Evolutionary conservation across 2,888 invertebrate species (phyloP), one percentile per base, ranked within the genome.

Genomic region (Parnassius glacialis): DNA sequence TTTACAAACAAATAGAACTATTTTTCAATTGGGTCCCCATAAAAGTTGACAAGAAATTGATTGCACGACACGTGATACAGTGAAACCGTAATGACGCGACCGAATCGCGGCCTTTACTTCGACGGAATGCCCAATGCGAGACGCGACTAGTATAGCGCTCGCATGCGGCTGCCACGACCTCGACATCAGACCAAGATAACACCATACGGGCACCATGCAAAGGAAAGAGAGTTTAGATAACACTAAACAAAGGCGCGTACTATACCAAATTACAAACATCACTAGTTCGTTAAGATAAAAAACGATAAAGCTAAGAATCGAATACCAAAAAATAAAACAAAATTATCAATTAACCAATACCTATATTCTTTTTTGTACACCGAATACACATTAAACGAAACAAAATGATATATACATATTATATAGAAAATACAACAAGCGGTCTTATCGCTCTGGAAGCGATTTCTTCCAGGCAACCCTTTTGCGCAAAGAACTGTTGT

Each of bases 61-160:
- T 68, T 68, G 67, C 74, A 74, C 69, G 73, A 69, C 72, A 69
- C 75, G 74, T 71, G 74, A 69, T 72, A 67, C 70, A 69, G 68
- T 63, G 58, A 50, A 55, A 47, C 67, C 68, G 62, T 59, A 67
- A 68, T 71, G 74, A 81, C 82, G 76, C 87, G 84, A 73, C 82
- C 79, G 78, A 67, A 74, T 73, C 78, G 78, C 78, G 74, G 72
- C 75, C 73, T 77, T 71, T 66, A 78, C 81, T 78, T 68, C 71
- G 74, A 67, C 79, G 81, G 82, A 85, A 84, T 86, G 85, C 79
- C 71, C 72, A 69, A 65, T 57, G 59, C 45, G 47, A 52, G 41
- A 51, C 61, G 57, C 59, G 71, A 71, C 70, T 45, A 51, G 55
- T 63, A 54, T 55, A 61, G 65, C 67, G 66, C 62, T 68, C 67